Evolutionary conservation across 2,797 vertebrate genomes (phyloP).

Genomic region (Notolepis coatsorum): DNA sequence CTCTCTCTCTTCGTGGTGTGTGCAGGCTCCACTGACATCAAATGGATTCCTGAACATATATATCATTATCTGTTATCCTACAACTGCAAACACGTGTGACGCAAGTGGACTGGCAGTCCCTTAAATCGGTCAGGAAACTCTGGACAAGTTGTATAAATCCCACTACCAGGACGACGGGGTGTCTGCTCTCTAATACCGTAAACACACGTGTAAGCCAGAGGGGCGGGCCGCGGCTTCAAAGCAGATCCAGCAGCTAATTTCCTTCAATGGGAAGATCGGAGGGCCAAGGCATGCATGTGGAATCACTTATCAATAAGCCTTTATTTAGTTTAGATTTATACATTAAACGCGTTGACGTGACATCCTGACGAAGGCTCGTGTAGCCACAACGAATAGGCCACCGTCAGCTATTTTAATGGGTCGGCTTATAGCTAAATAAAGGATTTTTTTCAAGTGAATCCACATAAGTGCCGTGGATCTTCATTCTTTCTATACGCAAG

Average conservation of each 20-base stretch:
- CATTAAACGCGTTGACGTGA: too few species aligned
- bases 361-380: too few species aligned
- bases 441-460: too few species aligned
- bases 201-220: not conserved
- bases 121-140: not conserved
- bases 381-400: too few species aligned
- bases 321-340: too few species aligned
- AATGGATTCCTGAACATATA: not conserved
- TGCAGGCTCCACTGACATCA: not conserved
- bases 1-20: conserved; percentile 11
- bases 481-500: too few species aligned
- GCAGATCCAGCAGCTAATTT: not conserved
- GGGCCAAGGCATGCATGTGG: too few species aligned
- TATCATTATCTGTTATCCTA: not conserved
- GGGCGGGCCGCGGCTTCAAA: not conserved
- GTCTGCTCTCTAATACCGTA: not conserved
- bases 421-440: too few species aligned
- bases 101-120: not conserved
- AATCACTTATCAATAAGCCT: too few species aligned
- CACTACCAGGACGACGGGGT: not conserved
- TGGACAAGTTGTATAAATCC: not conserved
- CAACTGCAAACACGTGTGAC: not conserved
- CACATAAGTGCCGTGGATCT: too few species aligned
- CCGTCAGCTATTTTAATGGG: too few species aligned
- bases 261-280: too few species aligned